phyloP scores from a whole-genome alignment of 1,140 invertebrate species.

The Drosophila arawakana region DNA sequence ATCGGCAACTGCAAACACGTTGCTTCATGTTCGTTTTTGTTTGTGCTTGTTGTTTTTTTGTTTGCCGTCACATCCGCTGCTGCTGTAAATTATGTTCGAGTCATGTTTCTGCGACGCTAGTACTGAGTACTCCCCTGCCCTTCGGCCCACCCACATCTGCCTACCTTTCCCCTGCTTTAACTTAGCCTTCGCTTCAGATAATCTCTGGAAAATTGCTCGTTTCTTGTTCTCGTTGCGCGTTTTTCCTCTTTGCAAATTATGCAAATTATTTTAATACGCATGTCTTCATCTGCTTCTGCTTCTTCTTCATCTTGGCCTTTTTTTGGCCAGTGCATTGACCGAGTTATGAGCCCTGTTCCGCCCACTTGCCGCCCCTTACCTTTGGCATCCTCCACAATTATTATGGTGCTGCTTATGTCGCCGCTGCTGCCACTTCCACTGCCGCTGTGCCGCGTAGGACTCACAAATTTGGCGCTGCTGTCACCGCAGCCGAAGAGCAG shows the following conservation, averaged over 20 bases:
- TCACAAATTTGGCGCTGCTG: constrained; percentile 65
- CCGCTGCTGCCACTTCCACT: constrained; percentile 15
- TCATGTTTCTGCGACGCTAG: constrained; percentile 62
- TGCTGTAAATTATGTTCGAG: constrained; percentile 80
- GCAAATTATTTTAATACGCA: constrained; percentile 81
- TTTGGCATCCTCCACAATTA: constrained; percentile 83
- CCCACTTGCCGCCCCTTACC: constrained; percentile 51
- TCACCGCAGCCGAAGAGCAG: constrained; percentile 31
- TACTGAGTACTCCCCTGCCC: not conserved
- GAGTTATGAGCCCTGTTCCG: constrained; percentile 14
- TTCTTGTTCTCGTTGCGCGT: constrained; percentile 1
- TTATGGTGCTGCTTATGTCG: constrained; percentile 78
- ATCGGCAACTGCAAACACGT: constrained; percentile 36
- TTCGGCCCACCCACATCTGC: not conserved
- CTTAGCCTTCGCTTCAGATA: constrained; percentile 54
- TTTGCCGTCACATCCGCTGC: constrained; percentile 67
- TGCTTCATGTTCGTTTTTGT: constrained; percentile 43
- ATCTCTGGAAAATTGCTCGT: constrained; percentile 64
- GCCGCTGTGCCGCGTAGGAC: constrained; percentile 66
- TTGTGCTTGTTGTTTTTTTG: constrained; percentile 28
- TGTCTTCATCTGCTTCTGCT: constrained; percentile 1
- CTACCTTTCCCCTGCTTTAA: not conserved
- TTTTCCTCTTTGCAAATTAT: constrained; percentile 62
- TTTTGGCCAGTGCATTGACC: constrained; percentile 63
- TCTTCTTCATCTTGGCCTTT: not conserved